Conservation (phyloP, 2,888 invertebrate species). For the Epinotia ramella region DNA sequence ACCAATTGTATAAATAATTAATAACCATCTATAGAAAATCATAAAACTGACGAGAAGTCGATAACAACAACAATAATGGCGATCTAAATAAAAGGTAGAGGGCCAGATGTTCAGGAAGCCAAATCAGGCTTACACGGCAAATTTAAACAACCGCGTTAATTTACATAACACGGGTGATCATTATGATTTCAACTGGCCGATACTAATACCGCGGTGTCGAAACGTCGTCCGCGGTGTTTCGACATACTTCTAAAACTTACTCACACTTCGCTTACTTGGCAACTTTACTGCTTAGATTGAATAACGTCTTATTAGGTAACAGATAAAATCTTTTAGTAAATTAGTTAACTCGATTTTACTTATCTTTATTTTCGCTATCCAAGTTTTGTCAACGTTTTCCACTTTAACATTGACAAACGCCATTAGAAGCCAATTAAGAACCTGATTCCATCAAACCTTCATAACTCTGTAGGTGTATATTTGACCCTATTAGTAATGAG, state of each 20-base stretch:
- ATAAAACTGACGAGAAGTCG: slow-evolving; percentile 1
- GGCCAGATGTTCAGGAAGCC: slow-evolving; percentile 49
- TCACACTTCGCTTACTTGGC: slow-evolving; percentile 65
- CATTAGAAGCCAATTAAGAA: slow-evolving; percentile 13
- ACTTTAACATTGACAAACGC: slow-evolving; percentile 22
- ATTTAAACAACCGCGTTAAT: slow-evolving; percentile 61
- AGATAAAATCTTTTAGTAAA: slow-evolving; percentile 56
- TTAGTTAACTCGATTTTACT: slow-evolving; percentile 40
- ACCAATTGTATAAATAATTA: not conserved
- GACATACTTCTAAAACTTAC: slow-evolving; percentile 67
- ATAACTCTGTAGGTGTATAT: slow-evolving; percentile 48
- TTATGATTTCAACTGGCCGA: slow-evolving; percentile 63
- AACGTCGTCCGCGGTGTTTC: slow-evolving; percentile 78
- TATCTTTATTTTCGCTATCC: slow-evolving; percentile 5
- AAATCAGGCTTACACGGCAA: slow-evolving; percentile 53
- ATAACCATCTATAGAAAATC: slow-evolving; percentile 6
- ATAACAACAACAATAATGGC: slow-evolving; percentile 14
- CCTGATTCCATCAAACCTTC: slow-evolving; percentile 1
- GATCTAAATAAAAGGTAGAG: slow-evolving; percentile 1
- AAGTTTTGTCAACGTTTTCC: slow-evolving; percentile 21
- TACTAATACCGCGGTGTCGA: slow-evolving; percentile 68
- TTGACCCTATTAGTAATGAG: slow-evolving; percentile 64
- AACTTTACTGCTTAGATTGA: slow-evolving; percentile 67
- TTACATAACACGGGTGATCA: slow-evolving; percentile 65
- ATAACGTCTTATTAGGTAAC: slow-evolving; percentile 76